Evolutionary conservation across 2,888 invertebrate species (phyloP), one percentile per base, ranked within the genome.

Genomic region (Acleris sparsana): DNA sequence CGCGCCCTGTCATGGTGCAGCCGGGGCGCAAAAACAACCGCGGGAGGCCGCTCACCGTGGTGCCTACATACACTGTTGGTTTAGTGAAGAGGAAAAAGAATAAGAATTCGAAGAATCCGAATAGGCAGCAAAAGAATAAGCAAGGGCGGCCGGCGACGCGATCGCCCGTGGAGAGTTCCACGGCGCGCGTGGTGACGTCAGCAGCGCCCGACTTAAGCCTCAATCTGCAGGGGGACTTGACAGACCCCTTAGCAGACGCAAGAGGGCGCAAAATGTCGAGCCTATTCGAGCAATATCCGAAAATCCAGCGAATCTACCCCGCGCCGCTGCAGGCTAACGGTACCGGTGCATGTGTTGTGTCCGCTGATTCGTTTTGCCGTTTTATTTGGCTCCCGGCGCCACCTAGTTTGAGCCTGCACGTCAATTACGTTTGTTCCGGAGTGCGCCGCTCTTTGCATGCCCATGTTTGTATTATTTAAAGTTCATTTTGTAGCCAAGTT

Each of bases 251-350:
- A 69, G 85, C 89, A 16, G 89, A 93, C 67, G 89, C 83, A 25
- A 82, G 90, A 62, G 91, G 86, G n/a, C 86, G 93, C 61, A 94
- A 95, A 82, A 95, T 96, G 85, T 95, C 95, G 20, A 94, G 94
- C 74, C 92, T 95, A 64, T 96, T 96, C 86, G 95, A 95, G 83
- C 94, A 95, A 76, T 96, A 96, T 83, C 94, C 95, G 72, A 96
- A 96, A 91, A 95, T 96, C 71, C 95, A 96, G 82, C 94, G 95
- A 76, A 95, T 96, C 73, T 96, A 96, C 84, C 97, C 96, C 3
- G 95, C 95, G 77, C 92, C 92, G 67, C 92, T 92, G 53, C 89
- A 88, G 78, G 86, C 92, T 74, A 87, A 90, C 82, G 93, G 92
- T 77, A 93, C 87, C 69, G 74, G 74, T 79, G 85, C 87, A 87